Base-by-base conservation (phyloP, 2,797 vertebrate species). In the Anabacerthia variegaticeps region DNA sequence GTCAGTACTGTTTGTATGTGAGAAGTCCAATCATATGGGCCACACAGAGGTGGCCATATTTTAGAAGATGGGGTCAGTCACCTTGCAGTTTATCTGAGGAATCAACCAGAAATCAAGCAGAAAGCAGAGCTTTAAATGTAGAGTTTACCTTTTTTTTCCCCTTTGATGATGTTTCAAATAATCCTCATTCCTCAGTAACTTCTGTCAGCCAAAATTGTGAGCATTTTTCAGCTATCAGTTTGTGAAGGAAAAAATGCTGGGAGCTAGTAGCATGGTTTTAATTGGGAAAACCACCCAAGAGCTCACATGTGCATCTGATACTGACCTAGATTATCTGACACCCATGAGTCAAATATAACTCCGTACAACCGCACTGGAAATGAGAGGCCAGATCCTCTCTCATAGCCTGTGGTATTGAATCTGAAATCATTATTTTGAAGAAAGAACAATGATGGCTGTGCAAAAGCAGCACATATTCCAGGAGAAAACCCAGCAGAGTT, bases 251-350 rank as follows among this genome's bases (percentile, higher is more conserved):
- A 92, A 89, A 89, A 77, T 92, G 67, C 46, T 91, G 88, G 79
- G 71, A 93, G 78, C 62, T 75, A 81, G 49, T 85, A 90, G 74
- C 24, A 27, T 88, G 76, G 43, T 87, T 93, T 95, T 92, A 93
- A 94, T 90, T 93, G 93, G 76, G 44, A 48, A 93, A 96, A 87
- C 95, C 92, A 96, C 94, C 95, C 95, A 96, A 79, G 92, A 92
- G 41, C 37, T 95, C 12, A 9, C 58, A 88, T 67, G 41, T 88
- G 71, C 74, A 85, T 76, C 85, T 93, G 65, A 88, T 85, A 49
- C 52, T 91, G 92, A 82, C 94, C 82, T 75, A 87, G 87, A 87
- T 95, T 95, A 92, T 88, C 71, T 94, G 79, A 91, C 49, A 73
- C 46, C 43, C 16, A 0, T 79, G 79, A 92, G 81, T 94, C 85